Conservation (phyloP, 2,113 vertebrate species). For the Datnioides undecimradiatus region DNA sequence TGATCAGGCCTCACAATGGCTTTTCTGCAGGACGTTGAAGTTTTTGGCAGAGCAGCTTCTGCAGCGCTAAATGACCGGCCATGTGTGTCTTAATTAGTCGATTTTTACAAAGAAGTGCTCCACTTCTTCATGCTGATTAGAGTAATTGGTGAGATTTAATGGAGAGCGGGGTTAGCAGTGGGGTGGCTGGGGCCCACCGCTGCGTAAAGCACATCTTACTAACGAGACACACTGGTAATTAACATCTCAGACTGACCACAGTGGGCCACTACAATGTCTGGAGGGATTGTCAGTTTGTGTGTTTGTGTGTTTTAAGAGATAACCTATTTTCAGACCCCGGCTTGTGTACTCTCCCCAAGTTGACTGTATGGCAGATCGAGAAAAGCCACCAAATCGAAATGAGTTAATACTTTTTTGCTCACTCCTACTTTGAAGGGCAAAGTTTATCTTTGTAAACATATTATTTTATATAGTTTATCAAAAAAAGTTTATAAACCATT, state of each 20-base stretch:
- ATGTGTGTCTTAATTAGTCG: constrained; percentile 75
- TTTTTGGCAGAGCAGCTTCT: constrained; percentile 27
- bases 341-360: constrained; percentile 19
- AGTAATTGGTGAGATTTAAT: constrained; percentile 84
- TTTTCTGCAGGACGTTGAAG: not conserved
- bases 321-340: constrained; percentile 56
- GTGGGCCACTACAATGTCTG: constrained; percentile 60
- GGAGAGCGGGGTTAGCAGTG: constrained; percentile 74
- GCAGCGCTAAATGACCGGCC: constrained; percentile 61
- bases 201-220: constrained; percentile 79
- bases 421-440: no score
- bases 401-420: not conserved
- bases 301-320: constrained; percentile 24
- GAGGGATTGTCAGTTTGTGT: constrained; percentile 57
- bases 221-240: constrained; percentile 80
- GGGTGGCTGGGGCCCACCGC: constrained; percentile 72
- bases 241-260: constrained; percentile 73
- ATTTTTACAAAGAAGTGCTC: constrained; percentile 75
- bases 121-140: constrained; percentile 79
- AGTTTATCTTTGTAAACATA: no score
- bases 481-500: no score
- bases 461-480: no score
- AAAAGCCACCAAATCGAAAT: not conserved
- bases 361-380: not conserved
- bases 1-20: constrained; percentile 12